Conservation (phyloP, 2,797 vertebrate species). For the Malurus splendens region DNA sequence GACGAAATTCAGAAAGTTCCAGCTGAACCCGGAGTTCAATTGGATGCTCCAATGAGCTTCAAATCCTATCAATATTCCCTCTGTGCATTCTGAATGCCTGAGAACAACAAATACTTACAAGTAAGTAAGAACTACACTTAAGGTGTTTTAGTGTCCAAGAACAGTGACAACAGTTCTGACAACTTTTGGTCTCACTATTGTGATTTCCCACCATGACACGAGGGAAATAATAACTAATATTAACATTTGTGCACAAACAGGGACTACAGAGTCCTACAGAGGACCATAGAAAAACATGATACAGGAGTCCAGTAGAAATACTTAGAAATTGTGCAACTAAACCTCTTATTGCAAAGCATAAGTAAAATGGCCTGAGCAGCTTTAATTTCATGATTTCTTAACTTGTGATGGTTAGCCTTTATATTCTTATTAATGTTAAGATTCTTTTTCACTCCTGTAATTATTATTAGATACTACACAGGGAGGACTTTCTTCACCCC, state of each 20-base stretch:
- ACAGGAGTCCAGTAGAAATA: neutral
- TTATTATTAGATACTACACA: neutral
- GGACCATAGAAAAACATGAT: neutral
- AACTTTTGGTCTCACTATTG: neutral
- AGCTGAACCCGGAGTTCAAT: neutral
- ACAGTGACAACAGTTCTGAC: neutral
- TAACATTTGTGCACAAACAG: neutral
- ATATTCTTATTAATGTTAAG: neutral
- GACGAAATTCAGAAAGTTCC: neutral
- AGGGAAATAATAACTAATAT: neutral
- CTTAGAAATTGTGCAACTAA: neutral
- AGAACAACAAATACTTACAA: neutral
- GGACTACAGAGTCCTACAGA: neutral
- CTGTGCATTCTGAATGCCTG: neutral
- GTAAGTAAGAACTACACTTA: neutral
- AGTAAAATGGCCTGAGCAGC: neutral
- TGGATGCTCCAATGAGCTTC: neutral
- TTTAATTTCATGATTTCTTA: neutral
- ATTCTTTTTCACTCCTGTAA: neutral
- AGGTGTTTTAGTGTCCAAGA: neutral
- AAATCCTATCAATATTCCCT: neutral
- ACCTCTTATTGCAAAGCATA: neutral
- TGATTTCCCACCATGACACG: neutral
- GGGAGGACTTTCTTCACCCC: neutral
- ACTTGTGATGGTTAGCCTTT: neutral